phyloP scores from a whole-genome alignment of 2,888 invertebrate genomes.

The Zaprionus lineosus region DNA sequence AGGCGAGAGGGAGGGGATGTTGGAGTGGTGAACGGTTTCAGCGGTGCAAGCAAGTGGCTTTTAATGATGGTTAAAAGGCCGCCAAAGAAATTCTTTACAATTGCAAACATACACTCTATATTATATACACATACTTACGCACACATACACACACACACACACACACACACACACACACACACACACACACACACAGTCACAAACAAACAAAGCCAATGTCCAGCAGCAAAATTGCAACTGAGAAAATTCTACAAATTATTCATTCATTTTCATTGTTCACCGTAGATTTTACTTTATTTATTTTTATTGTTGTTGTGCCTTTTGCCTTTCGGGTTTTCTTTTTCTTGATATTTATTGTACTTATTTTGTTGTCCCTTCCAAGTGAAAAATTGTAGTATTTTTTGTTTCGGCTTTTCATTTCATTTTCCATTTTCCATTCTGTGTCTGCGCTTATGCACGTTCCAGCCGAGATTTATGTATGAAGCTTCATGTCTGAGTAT shows the following conservation, averaged over 20 bases:
- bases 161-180: too few relatives aligned
- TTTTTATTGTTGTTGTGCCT: conserved; percentile 4
- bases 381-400: conserved; percentile 19
- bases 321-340: not conserved
- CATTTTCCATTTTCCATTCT: not conserved
- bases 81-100: conserved; percentile 24
- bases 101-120: conserved; percentile 31
- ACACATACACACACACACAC: too few relatives aligned
- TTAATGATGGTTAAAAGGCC: not conserved
- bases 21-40: not conserved
- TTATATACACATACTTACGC: too few relatives aligned
- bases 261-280: conserved; percentile 61
- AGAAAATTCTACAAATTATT: conserved; percentile 55
- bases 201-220: not conserved
- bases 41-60: not conserved
- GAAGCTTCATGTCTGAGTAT: conserved; percentile 19
- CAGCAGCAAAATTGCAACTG: conserved; percentile 44
- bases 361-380: conserved; percentile 4
- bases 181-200: not conserved
- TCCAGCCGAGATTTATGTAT: conserved; percentile 54
- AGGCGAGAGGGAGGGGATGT: not conserved
- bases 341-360: conserved; percentile 2
- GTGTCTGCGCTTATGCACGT: conserved; percentile 14
- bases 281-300: conserved; percentile 5
- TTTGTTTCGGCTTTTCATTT: not conserved